Evolutionary conservation across 2,888 invertebrate species (phyloP), one percentile per base, ranked within the genome.

Genomic region (Nipponacmea schrenckii): DNA sequence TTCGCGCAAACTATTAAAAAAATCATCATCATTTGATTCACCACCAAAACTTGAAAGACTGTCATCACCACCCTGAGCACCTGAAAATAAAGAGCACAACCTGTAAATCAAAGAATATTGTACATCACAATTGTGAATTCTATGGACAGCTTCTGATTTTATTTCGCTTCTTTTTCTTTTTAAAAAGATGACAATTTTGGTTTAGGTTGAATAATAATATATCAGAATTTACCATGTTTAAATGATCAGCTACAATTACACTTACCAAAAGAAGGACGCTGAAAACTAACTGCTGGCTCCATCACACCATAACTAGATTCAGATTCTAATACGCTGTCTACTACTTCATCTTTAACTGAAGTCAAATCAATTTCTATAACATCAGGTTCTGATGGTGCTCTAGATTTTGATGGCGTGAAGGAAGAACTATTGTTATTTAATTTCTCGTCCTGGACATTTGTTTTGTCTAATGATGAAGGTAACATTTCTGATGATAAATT

Each of bases 1-100:
- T 56, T 56, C 56, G 24, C 56, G 56, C 24, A 56, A 56, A 56
- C 56, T 56, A 56, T 20, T 24, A 20, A 56, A 56, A 56, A 56
- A 56, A 24, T 56, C 56, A 56, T 56, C 56, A 56, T 56, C 56
- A 56, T 56, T 56, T 56, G 56, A 56, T 56, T 56, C 56, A 56
- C 56, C 56, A 3, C 56, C 56, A 0, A 24, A 56, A 56, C 56
- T 56, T 24, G 56, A 56, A 56, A 56, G 56, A 56, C 56, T 56
- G 24, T 24, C 20, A 56, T 56, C 56, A 56, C 56, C 56, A 56
- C 56, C 56, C 14, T 56, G 56, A 24, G 56, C 56, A 20, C 56
- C 56, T 56, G 24, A 56, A 56, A 56, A 56, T 12, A 56, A 1
- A 24, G 14, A 56, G 20, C 24, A 17, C 5, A 39, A 39, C 7